Base-by-base conservation (phyloP, 2,888 invertebrate genomes). In the Leptopterna dolabrata region DNA sequence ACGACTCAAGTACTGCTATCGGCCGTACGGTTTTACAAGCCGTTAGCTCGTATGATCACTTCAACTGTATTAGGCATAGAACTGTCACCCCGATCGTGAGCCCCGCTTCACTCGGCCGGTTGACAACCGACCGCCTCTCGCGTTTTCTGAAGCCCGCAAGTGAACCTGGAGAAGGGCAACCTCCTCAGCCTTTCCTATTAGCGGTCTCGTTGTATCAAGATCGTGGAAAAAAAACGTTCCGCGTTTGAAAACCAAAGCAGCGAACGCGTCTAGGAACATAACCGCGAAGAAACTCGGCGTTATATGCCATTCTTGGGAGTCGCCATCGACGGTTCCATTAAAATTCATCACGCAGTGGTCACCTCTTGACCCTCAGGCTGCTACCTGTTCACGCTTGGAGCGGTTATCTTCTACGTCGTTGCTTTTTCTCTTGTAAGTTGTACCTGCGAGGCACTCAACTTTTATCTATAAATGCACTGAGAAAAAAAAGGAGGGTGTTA, bases 161-260 rank as follows among this genome's bases (percentile, higher is more conserved):
- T 63, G 63, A 63, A 63, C 63, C 63, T 27, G 63, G 63, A 63
- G 63, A 63, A 63, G 24, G 63, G 63, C 63, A 27, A 63, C 63
- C 63, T 63, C 63, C 24, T 24, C 63, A 24, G 24, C 19, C 19
- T 9, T 19, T 19, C 24, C 63, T 63, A 63, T 63, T 63, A 63
- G 63, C 63, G 63, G 63, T 63, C 63, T 63, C 63, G 63, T 63
- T 24, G 24, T 63, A 63, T 63, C 63, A 63, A 63, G 63, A 63
- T 63, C 63, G 63, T n/a, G 63, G 63, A 24, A 63, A 63, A 63
- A 63, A 63, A 63, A 63, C 63, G 19, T 63, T 63, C 24, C 63
- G 63, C 24, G 63, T 24, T 63, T 63, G 63, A 63, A 63, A 63
- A 63, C 63, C 63, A 63, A 63, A 63, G 63, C 63, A 63, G 63